Base-by-base conservation (phyloP, 2,888 invertebrate species). In the Tetropium fuscum region DNA sequence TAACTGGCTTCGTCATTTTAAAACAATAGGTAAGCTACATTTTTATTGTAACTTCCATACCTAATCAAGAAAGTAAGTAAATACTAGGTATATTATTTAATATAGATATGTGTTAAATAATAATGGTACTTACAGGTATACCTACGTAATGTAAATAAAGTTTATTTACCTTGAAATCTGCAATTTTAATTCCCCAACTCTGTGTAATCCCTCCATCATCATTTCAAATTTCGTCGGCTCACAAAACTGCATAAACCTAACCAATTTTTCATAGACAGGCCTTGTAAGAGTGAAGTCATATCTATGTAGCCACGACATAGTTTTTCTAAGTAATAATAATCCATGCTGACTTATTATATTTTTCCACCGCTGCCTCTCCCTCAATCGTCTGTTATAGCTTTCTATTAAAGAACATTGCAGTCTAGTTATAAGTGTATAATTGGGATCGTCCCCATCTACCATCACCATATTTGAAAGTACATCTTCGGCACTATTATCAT, bases 401-500 rank as follows among this genome's bases (percentile, higher is more conserved):
- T 86, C 86, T 1, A 91, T 83, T 6, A 94, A 81, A 10, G 90
- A 87, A 56, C 87, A 84, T 78, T 93, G 91, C 49, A 95, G 78
- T 25, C 88, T 85, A 69, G 86, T 85, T 71, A 87, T 83, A 45
- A 88, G 80, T 20, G 86, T 81, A 71, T 84, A 84, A 68, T 81
- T 74, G 3, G 78, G 77, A 63, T 87, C 85, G 55, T 82, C 82
- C 0, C 82, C 78, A 51, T 85, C 84, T 60, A 83, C 72, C 34
- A 80, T 70, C 68, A 76, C 74, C 34, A 82, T 82, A 65, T 70
- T 81, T 80, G 74, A 83, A 82, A 56, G 91, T 38, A 92, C 83
- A 61, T 86, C 85, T 78, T 96, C 95, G 0, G 94, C 93, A 73
- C 90, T 90, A 61, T 92, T 87, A 78, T 95, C 94, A 76, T 90